These are phyloP conservation scores for Anadara kagoshimensis DNA, from an alignment of 1,140 invertebrate genomes.

Conservation along the genomic window DNA sequence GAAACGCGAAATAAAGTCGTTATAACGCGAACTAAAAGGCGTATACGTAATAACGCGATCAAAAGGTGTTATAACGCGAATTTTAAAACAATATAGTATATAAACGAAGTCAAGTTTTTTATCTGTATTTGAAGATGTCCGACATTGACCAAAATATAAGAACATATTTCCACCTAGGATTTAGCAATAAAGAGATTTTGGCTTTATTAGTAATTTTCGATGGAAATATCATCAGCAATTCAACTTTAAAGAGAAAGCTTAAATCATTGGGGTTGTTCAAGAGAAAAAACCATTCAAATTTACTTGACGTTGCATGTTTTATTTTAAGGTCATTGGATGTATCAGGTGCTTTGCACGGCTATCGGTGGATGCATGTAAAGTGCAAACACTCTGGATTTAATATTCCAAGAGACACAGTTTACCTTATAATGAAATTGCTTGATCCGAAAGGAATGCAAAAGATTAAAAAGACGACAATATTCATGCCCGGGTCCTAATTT, in stretches of 20 bases:
- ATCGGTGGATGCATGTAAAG: conserved; percentile 39
- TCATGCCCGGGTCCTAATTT: conserved; percentile 53
- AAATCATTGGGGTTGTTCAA: conserved; percentile 10
- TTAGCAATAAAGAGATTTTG: conserved; percentile 8
- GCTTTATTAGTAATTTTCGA: neutral
- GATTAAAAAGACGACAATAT: conserved; percentile 44
- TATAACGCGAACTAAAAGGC: no score
- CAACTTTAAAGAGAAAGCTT: conserved; percentile 9
- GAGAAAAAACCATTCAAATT: conserved; percentile 21
- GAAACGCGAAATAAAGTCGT: no score
- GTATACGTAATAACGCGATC: no score
- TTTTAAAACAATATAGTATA: no score
- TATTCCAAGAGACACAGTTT: conserved; percentile 2
- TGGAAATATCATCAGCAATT: neutral
- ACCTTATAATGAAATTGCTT: conserved; percentile 4
- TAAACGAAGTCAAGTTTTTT: no score
- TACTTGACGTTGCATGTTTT: conserved; percentile 29
- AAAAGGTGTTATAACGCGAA: no score
- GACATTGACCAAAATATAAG: no score
- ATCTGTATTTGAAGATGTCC: no score
- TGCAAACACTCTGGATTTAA: conserved; percentile 16
- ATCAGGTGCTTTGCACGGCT: conserved; percentile 27
- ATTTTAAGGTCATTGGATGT: conserved; percentile 15
- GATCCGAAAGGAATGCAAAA: conserved; percentile 25
- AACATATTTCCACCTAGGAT: no score